These are phyloP conservation scores for Hirtodrosophila alboralis DNA, from an alignment of 2,888 invertebrate species.

Conservation along the genomic window DNA sequence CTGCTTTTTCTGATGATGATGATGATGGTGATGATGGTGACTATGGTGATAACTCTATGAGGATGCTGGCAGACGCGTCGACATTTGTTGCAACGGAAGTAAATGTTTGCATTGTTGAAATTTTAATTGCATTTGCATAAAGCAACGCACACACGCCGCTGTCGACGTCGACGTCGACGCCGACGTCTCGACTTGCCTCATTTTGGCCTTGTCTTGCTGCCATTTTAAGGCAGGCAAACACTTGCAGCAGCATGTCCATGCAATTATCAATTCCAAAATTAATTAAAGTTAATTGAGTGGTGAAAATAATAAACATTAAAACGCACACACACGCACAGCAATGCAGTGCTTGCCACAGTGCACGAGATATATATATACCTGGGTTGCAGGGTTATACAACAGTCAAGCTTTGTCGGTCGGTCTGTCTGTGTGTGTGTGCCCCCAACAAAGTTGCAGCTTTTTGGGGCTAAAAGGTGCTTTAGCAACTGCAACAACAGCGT, in stretches of 20 bases:
- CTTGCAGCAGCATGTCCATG: constrained; percentile 36
- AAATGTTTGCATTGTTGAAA: constrained; percentile 82
- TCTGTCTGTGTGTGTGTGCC: constrained; percentile 14
- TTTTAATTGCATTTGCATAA: constrained; percentile 82
- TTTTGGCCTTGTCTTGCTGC: constrained; percentile 28
- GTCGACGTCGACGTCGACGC: constrained; percentile 11
- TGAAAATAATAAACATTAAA: constrained; percentile 74
- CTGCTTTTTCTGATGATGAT: constrained; percentile 19
- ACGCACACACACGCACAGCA: constrained; percentile 14
- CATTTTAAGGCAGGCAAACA: constrained; percentile 54
- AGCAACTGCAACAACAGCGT: constrained; percentile 29
- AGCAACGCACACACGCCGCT: constrained; percentile 49
- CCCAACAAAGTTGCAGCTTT: constrained; percentile 60
- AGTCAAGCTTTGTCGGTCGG: constrained; percentile 17
- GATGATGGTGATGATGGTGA: constrained; percentile 24
- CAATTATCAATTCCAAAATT: constrained; percentile 80
- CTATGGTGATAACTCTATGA: constrained; percentile 52
- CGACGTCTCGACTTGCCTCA: constrained; percentile 11
- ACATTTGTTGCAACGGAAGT: constrained; percentile 80
- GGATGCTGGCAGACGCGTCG: constrained; percentile 47
- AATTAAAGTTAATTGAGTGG: constrained; percentile 80
- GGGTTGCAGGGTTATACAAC: constrained; percentile 43
- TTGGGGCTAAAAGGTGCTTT: constrained; percentile 54
- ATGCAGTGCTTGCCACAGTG: constrained; percentile 5
- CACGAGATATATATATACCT: constrained; percentile 11